These are phyloP conservation scores for Patella ulyssiponensis DNA, from an alignment of 2,888 invertebrate genomes.

Conservation along the genomic window DNA sequence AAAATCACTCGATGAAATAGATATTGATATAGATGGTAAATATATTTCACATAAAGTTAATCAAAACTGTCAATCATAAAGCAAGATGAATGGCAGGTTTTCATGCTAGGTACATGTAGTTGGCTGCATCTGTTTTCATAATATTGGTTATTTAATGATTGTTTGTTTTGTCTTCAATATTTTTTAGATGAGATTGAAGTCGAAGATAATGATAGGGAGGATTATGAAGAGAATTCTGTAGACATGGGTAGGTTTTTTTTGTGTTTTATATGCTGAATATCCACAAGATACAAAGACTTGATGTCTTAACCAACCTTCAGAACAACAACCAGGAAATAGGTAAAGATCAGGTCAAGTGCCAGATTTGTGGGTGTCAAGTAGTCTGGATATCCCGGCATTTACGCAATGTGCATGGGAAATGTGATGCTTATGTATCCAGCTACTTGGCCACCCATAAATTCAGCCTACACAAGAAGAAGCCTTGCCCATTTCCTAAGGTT, in stretches of 20 bases:
- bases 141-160: not conserved
- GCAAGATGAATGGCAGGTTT: not conserved
- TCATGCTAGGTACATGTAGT: not conserved
- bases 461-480: too few relatives aligned
- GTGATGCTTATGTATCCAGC: too few relatives aligned
- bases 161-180: not conserved
- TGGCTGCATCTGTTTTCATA: not conserved
- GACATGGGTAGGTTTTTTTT: not conserved
- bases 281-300: not conserved
- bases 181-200: slow-evolving; percentile 3
- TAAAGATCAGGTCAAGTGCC: too few relatives aligned
- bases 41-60: not conserved
- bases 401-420: too few relatives aligned
- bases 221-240: not conserved
- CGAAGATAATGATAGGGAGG: not conserved
- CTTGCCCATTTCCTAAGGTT: too few relatives aligned
- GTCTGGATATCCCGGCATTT: too few relatives aligned
- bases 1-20: not conserved
- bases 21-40: not conserved
- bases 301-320: not conserved
- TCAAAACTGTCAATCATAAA: not conserved
- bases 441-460: too few relatives aligned
- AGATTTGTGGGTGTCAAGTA: too few relatives aligned
- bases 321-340: too few relatives aligned
- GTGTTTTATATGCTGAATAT: not conserved